phyloP scores from a whole-genome alignment of 2,888 invertebrate genomes.

The Lacanobia oleracea region DNA sequence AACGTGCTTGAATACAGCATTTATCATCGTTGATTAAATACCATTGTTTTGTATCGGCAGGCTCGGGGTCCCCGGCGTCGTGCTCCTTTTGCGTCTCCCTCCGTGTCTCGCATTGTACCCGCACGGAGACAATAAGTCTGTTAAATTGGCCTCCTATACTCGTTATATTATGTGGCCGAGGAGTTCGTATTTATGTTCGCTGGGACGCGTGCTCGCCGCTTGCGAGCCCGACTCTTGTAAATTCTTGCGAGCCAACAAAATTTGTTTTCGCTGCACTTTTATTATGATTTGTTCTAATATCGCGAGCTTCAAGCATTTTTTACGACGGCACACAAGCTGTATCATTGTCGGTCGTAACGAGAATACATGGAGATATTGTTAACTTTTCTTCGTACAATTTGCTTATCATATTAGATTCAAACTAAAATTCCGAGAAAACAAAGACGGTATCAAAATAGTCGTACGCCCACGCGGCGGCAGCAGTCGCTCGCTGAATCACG shows the following conservation, averaged over 20 bases:
- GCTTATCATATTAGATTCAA: conserved; percentile 70
- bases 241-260: conserved; percentile 76
- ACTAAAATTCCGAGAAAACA: conserved; percentile 71
- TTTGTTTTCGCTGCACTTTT: conserved; percentile 74
- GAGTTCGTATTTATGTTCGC: conserved; percentile 81
- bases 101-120: conserved; percentile 87
- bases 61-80: conserved; percentile 83
- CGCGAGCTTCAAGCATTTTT: conserved; percentile 55
- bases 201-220: conserved; percentile 77
- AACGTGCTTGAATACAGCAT: conserved; percentile 90
- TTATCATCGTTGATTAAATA: conserved; percentile 91
- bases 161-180: conserved; percentile 81
- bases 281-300: conserved; percentile 70
- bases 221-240: conserved; percentile 79
- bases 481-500: conserved; percentile 75
- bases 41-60: conserved; percentile 90
- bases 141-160: conserved; percentile 89
- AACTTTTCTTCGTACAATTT: conserved; percentile 65
- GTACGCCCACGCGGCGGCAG: conserved; percentile 74
- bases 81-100: conserved; percentile 85
- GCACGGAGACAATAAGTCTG: conserved; percentile 90
- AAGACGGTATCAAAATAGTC: conserved; percentile 69
- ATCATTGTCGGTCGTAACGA: conserved; percentile 51
- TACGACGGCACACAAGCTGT: conserved; percentile 53
- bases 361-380: conserved; percentile 58